These are phyloP conservation scores for Palythoa heliodiscus DNA, from an alignment of 92 coral and sea anemone genomes.

Conservation along the genomic window DNA sequence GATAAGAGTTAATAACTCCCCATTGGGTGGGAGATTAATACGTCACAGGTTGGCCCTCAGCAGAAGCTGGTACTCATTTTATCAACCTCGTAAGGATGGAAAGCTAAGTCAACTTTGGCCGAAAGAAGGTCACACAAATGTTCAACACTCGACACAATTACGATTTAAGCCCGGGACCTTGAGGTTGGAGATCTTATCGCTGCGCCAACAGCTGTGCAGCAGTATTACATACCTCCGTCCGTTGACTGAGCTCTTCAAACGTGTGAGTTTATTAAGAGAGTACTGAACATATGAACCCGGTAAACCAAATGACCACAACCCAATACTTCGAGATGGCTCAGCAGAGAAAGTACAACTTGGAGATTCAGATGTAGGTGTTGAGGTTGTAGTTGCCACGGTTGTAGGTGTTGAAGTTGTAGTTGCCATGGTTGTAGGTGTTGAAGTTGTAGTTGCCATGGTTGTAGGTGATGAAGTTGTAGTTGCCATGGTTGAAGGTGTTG, in stretches of 20 bases:
- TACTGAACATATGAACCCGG: neutral
- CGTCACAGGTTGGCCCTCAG: too few relatives aligned
- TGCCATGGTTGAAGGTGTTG: neutral
- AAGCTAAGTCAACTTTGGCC: too few relatives aligned
- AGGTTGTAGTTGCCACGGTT: neutral
- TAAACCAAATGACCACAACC: constrained; percentile 23
- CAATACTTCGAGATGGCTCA: neutral
- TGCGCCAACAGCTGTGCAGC: too few relatives aligned
- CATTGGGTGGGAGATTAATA: too few relatives aligned
- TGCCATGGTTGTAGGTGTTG: neutral
- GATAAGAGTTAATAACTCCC: too few relatives aligned
- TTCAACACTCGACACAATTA: too few relatives aligned
- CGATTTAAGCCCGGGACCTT: too few relatives aligned
- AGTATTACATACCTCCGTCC: too few relatives aligned
- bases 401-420: neutral
- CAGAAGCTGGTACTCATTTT: too few relatives aligned
- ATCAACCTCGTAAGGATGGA: too few relatives aligned
- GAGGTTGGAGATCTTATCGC: too few relatives aligned
- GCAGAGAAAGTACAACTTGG: neutral
- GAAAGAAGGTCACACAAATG: too few relatives aligned
- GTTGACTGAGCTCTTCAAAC: neutral
- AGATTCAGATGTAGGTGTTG: neutral
- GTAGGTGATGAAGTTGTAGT: neutral
- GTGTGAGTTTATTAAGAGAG: neutral
- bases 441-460: neutral